Percentiles rank a stretch among this genome's conserved stretches.
These are phyloP conservation scores for Morus bassanus DNA, from an alignment of 2,797 vertebrate genomes.

Conservation along the genomic window DNA sequence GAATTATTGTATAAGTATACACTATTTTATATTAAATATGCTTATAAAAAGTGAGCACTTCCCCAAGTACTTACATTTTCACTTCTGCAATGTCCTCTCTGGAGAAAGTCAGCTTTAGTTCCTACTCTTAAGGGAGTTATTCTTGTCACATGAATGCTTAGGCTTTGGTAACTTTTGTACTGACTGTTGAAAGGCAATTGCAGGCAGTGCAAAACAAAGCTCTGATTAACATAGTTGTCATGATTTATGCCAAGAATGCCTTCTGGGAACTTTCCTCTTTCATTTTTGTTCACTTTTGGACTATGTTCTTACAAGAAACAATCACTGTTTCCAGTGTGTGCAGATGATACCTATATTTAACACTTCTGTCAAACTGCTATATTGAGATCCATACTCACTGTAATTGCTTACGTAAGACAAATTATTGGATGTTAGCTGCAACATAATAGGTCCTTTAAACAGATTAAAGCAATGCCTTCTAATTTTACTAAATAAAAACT, in stretches of 20 bases:
- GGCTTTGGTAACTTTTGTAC: slow-evolving; percentile 12
- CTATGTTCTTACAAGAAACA: not conserved
- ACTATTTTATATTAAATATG: too few relatives aligned
- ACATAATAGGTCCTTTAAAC: not conserved
- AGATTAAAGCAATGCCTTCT: not conserved
- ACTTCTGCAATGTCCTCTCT: not conserved
- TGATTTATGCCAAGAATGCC: not conserved
- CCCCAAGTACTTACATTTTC: not conserved
- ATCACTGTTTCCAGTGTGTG: not conserved
- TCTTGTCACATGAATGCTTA: slow-evolving; percentile 16
- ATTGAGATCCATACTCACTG: not conserved
- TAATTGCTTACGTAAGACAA: not conserved
- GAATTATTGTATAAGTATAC: too few relatives aligned
- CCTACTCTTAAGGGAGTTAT: not conserved
- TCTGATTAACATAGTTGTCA: not conserved
- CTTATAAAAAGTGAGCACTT: not conserved
- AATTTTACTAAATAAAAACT: slow-evolving; percentile 22
- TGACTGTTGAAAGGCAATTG: slow-evolving; percentile 7
- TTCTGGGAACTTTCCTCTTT: slow-evolving; percentile 6
- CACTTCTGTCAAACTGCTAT: not conserved
- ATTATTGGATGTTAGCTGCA: not conserved
- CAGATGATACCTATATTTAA: slow-evolving; percentile 30
- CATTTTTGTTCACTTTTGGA: slow-evolving; percentile 10
- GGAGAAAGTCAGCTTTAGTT: not conserved
- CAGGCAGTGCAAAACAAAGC: not conserved